Evolutionary conservation across 2,888 invertebrate genomes (phyloP).

Genomic region (Lepetodrilus schrolli): DNA sequence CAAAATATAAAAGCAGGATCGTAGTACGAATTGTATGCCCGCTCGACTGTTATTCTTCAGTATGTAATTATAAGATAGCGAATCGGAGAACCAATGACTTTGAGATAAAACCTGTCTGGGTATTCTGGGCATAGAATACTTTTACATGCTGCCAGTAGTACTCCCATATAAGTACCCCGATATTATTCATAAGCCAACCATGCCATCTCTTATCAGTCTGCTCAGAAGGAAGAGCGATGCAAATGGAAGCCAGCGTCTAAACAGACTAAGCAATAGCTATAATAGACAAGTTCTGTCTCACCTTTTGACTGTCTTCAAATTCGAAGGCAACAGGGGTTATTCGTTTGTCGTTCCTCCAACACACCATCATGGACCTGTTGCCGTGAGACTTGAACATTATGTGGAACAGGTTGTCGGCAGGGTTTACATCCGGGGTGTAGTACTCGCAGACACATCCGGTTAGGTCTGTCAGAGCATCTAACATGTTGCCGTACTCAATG

Average conservation of each 20-base stretch:
- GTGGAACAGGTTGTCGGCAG: conserved; percentile 65
- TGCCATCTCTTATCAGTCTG: too few relatives aligned
- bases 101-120: too few relatives aligned
- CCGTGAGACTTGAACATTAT: conserved; percentile 64
- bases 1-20: too few relatives aligned
- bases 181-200: too few relatives aligned
- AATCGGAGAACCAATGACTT: too few relatives aligned
- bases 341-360: conserved; percentile 67
- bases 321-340: conserved; percentile 61
- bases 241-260: background rate
- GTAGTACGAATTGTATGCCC: too few relatives aligned
- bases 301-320: conserved; percentile 32
- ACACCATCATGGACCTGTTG: conserved; percentile 62
- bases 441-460: conserved; percentile 70
- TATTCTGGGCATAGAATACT: too few relatives aligned
- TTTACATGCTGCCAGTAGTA: too few relatives aligned
- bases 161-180: too few relatives aligned
- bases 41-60: too few relatives aligned
- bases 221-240: background rate
- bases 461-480: conserved; percentile 69
- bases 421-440: conserved; percentile 63
- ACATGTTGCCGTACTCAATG: conserved; percentile 64
- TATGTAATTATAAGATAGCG: too few relatives aligned
- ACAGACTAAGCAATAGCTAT: background rate
- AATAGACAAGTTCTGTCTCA: too few relatives aligned